phyloP scores from a whole-genome alignment of 2,113 vertebrate genomes.

The Ceuthmochares aereus region DNA sequence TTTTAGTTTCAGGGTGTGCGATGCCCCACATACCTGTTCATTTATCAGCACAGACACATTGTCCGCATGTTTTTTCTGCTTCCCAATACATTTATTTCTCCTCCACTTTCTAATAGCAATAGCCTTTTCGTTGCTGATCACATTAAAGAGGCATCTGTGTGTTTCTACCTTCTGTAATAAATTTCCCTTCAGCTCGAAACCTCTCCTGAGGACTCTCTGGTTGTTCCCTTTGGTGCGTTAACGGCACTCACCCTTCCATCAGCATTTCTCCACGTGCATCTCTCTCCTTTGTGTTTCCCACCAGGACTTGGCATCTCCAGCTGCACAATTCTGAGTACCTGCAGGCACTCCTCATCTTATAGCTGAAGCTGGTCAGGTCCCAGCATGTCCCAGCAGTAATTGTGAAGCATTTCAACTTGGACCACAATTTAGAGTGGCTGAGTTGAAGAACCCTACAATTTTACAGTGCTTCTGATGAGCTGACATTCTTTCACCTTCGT shows the following conservation, averaged over 20 bases:
- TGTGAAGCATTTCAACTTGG: background rate
- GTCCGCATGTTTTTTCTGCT: background rate
- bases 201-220: background rate
- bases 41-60: background rate
- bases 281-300: background rate
- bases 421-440: background rate
- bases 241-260: background rate
- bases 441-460: background rate
- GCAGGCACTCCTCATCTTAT: background rate
- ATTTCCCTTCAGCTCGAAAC: background rate
- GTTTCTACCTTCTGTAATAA: background rate
- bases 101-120: background rate
- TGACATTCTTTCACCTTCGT: background rate
- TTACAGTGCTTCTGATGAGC: background rate
- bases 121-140: background rate
- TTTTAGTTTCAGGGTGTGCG: background rate
- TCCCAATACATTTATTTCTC: background rate
- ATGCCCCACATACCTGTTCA: background rate
- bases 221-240: background rate
- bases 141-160: background rate
- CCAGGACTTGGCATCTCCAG: background rate
- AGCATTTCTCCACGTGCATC: fast-evolving
- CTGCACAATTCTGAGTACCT: background rate
- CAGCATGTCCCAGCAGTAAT: background rate
- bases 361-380: background rate